phyloP scores from a whole-genome alignment of 1,140 invertebrate species.

The Drosophila trapezifrons region DNA sequence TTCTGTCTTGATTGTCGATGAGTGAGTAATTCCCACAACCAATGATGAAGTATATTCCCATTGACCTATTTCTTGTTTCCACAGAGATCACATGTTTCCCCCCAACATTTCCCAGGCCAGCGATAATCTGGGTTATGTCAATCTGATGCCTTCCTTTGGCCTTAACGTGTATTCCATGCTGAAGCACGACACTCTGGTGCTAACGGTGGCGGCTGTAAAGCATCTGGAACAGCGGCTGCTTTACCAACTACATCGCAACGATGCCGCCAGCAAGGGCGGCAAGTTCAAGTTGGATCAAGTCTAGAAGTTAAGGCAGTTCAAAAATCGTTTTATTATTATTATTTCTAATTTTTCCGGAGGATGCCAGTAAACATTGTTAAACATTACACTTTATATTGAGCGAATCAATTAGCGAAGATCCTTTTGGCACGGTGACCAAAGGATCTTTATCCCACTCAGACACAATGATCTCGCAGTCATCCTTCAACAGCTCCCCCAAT shows the following conservation, averaged over 20 bases:
- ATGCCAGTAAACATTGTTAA: conserved; percentile 47
- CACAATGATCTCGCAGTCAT: conserved; percentile 88
- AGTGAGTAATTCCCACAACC: conserved; percentile 86
- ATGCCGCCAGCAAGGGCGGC: conserved; percentile 83
- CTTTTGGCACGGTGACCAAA: conserved; percentile 28
- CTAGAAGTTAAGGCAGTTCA: conserved; percentile 49
- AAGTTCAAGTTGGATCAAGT: conserved; percentile 86
- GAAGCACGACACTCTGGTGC: conserved; percentile 96
- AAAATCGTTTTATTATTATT: conserved; percentile 23
- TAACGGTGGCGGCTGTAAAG: conserved; percentile 93
- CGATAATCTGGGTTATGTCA: conserved; percentile 91
- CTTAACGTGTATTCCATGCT: conserved; percentile 95
- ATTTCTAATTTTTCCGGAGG: conserved; percentile 28
- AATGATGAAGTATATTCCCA: not conserved
- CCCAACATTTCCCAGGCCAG: conserved; percentile 93
- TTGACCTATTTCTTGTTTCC: conserved; percentile 21
- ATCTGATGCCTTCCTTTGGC: conserved; percentile 98
- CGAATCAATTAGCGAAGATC: not conserved
- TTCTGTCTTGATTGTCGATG: conserved; percentile 97
- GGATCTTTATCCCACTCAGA: conserved; percentile 91
- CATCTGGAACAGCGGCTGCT: conserved; percentile 94
- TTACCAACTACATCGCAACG: conserved; percentile 89
- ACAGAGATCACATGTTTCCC: conserved; percentile 93
- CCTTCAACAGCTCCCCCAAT: conserved; percentile 85
- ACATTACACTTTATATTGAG: not conserved